Base-by-base conservation (phyloP, 2,113 vertebrate genomes). In the Melanocharis versteri region DNA sequence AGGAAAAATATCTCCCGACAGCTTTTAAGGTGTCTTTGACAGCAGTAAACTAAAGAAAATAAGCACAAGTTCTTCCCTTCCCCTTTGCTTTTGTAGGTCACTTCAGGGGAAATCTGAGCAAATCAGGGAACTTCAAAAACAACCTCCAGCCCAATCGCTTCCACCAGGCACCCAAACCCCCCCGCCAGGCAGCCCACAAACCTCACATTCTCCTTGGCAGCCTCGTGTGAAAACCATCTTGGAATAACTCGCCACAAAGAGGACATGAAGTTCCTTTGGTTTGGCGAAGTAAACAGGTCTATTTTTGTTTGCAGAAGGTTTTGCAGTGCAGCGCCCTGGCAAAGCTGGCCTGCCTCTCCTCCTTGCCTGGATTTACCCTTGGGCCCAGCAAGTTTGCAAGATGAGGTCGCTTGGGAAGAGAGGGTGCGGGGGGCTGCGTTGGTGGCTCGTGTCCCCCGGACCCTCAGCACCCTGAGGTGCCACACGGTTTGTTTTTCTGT, bases 401-500 rank as follows among this genome's bases (percentile, higher is more conserved):
- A 0, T 6, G 11, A 6, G 27, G 9, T 16, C 0, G 0, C 15
- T 13, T 7, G 48, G 71, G 19, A 2, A 4, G 57, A 3, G 54
- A 28, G 27, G 22, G 9, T 2, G 7, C 1, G 3, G 45, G 35
- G 20, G 62, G 48, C 16, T 30, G 60, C 2, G 0, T 0, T 6
- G 64, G 78, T 2, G 61, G 33, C 64, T 35, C 26, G 47, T 11
- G 26, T 9, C 31, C 31, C 37, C 54, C 1, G 0, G 1, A 0
- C 45, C 35, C 65, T 9, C 2, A 0, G 14, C 24, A 0, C 23
- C 4, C 2, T 1, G 4, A 13, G 45, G 40, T 23, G 57, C 1
- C 3, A 2, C 15, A 0, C 0, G 4, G n/a, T 13, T 37, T 5
- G 3, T 12, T 21, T 3, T 24, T 2, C 27, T 1, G 28, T 0